Conservation (phyloP, 2,888 invertebrate species). For the Philonicus albiceps region DNA sequence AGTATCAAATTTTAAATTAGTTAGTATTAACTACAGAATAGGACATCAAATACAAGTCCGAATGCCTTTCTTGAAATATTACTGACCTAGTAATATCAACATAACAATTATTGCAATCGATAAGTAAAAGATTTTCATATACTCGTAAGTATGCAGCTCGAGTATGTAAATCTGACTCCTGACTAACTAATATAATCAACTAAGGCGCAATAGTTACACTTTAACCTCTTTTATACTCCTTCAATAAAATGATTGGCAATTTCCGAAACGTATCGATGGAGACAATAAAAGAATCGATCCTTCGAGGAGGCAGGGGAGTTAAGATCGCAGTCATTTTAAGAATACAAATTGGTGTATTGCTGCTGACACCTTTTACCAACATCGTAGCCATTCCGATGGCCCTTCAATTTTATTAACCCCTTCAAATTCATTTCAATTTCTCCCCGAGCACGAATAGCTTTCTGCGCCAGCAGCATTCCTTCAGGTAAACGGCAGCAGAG, state of each 20-base stretch:
- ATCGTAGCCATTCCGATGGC: not conserved
- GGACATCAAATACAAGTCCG: no score
- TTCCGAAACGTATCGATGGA: not conserved
- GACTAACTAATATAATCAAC: not conserved
- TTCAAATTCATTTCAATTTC: slow-evolving; percentile 41
- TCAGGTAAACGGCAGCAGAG: not conserved
- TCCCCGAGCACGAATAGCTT: slow-evolving; percentile 19
- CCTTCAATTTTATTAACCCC: slow-evolving; percentile 38
- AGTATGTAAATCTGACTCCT: not conserved
- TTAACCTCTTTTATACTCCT: not conserved
- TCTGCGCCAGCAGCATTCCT: not conserved
- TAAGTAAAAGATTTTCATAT: not conserved
- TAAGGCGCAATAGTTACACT: not conserved
- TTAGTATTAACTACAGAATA: no score
- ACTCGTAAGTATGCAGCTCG: not conserved
- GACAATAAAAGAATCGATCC: not conserved
- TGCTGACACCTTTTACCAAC: slow-evolving; percentile 5
- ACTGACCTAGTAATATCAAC: not conserved
- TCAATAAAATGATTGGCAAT: not conserved
- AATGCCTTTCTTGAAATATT: not conserved
- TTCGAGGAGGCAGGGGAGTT: not conserved
- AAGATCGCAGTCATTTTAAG: not conserved
- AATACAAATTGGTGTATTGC: slow-evolving; percentile 25
- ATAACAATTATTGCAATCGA: not conserved
- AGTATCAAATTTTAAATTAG: no score